Evolutionary conservation across 2,888 invertebrate genomes (phyloP).

Genomic region (Conops quadrifasciatus): DNA sequence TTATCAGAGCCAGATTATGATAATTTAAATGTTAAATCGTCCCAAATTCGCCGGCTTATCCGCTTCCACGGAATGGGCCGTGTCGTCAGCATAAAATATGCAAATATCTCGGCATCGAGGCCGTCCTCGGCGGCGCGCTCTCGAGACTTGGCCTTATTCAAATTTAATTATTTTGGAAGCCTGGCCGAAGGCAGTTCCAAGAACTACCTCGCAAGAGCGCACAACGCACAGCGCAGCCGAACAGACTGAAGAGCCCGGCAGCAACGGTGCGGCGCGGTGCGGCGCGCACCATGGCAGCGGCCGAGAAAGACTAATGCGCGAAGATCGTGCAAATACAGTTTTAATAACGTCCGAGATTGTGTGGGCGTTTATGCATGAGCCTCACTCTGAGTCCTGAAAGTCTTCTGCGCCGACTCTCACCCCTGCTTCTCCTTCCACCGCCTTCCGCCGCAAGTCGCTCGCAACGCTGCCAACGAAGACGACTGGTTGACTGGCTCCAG

Average conservation of each 20-base stretch:
- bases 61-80: neutral
- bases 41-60: conserved; percentile 10
- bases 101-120: conserved; percentile 7
- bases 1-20: neutral
- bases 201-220: conserved; percentile 13
- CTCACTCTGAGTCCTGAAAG: neutral
- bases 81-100: conserved; percentile 20
- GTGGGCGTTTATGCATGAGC: conserved; percentile 30
- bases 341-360: conserved; percentile 35
- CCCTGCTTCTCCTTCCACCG: too few species aligned
- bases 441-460: neutral
- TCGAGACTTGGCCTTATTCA: conserved; percentile 20
- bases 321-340: conserved; percentile 34
- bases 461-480: neutral
- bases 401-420: conserved; percentile 1
- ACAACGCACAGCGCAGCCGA: neutral
- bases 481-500: neutral
- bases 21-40: conserved; percentile 20
- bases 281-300: neutral
- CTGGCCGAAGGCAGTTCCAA: conserved; percentile 22
- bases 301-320: conserved; percentile 4
- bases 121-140: conserved; percentile 4
- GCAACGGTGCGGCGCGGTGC: neutral
- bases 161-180: conserved; percentile 33
- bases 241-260: neutral